A percentile compares a stretch with the other conserved stretches of the same genome.
Evolutionary conservation across 2,113 vertebrate genomes (phyloP).

Genomic region (Speoplatyrhinus poulsoni): DNA sequence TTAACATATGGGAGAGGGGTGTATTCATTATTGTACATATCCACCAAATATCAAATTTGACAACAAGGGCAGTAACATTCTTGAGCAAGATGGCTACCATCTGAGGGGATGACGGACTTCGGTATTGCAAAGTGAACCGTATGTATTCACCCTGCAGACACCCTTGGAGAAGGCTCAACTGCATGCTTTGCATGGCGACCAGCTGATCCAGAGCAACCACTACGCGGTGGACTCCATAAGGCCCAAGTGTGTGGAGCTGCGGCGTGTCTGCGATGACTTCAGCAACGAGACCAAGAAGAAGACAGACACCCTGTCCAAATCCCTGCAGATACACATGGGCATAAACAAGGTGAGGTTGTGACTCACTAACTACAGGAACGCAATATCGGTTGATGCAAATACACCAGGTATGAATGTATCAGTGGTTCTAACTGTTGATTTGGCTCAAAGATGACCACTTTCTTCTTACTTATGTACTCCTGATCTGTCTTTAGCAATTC

Average conservation of each 20-base stretch:
- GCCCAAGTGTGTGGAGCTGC: constrained; percentile 91
- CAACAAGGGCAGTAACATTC: no score
- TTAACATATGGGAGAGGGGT: no score
- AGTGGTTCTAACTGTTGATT: no score
- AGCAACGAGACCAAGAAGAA: constrained; percentile 91
- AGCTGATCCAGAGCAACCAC: constrained; percentile 92
- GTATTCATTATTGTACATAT: no score
- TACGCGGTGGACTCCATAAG: constrained; percentile 90
- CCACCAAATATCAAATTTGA: no score
- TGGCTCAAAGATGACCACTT: no score
- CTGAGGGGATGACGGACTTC: no score
- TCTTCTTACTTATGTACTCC: no score
- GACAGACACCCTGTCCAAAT: constrained; percentile 83
- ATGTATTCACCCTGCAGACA: constrained; percentile 65
- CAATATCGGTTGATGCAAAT: neutral
- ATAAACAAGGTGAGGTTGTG: constrained; percentile 83
- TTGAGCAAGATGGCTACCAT: no score
- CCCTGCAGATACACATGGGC: constrained; percentile 85
- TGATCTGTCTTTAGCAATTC: neutral
- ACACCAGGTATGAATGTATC: neutral
- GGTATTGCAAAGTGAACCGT: neutral
- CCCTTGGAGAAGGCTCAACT: constrained; percentile 88
- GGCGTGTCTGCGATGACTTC: constrained; percentile 89
- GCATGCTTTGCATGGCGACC: constrained; percentile 87
- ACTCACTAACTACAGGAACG: neutral